These are phyloP conservation scores for Pristionchus maxplancki DNA, from an alignment of 2,888 invertebrate species.

Conservation along the genomic window DNA sequence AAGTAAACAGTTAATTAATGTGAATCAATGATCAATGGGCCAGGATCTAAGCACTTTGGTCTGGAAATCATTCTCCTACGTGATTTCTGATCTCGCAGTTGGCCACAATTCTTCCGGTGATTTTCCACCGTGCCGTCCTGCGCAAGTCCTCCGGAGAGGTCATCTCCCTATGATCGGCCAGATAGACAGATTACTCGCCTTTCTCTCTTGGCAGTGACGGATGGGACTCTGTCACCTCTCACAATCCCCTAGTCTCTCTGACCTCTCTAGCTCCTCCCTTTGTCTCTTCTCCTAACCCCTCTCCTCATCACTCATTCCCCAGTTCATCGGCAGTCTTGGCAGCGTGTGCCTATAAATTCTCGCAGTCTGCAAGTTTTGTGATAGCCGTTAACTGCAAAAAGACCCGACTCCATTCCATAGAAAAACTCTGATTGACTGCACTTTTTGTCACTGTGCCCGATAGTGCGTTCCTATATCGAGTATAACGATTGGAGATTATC, in stretches of 20 bases:
- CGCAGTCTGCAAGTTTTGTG: background rate
- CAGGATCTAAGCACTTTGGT: too few species aligned
- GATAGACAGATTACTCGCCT: background rate
- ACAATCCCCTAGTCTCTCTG: background rate
- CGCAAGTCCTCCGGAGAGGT: background rate
- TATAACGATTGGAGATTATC: too few species aligned
- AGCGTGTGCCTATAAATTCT: conserved; percentile 9
- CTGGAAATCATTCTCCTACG: background rate
- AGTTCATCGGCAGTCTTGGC: background rate
- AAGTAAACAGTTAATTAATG: too few species aligned
- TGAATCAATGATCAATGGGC: too few species aligned
- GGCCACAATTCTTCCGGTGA: background rate
- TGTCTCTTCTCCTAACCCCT: background rate
- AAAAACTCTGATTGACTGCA: too few species aligned
- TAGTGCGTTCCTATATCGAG: too few species aligned
- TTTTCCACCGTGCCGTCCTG: background rate
- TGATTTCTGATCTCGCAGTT: background rate
- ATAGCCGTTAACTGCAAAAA: too few species aligned
- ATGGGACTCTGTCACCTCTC: background rate
- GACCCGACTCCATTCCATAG: too few species aligned
- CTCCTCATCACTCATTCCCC: background rate
- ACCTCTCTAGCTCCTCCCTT: background rate
- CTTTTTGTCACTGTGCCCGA: too few species aligned
- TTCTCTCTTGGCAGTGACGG: background rate
- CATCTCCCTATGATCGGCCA: background rate